A percentile compares a stretch with the other conserved stretches of the same genome.
Conservation (phyloP, 2,888 invertebrate species). For the Tachina lurida region DNA sequence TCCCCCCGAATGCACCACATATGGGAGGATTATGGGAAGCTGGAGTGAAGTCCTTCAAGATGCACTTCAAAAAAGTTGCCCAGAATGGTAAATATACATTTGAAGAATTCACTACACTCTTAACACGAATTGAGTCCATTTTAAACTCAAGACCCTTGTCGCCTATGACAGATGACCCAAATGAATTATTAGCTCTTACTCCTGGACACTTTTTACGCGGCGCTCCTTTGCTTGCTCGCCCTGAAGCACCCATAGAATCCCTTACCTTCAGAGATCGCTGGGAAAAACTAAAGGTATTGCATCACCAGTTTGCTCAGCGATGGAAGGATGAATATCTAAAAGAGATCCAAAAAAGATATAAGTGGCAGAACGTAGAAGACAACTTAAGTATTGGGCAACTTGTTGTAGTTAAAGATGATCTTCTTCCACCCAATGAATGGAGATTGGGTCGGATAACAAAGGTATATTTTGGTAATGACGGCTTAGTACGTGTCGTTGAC, state of each 20-base stretch:
- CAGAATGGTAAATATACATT: constrained; percentile 19
- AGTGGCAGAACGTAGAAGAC: constrained; percentile 10
- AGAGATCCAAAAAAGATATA: background rate
- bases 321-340: constrained; percentile 34
- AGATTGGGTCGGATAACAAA: constrained; percentile 24
- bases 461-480: constrained; percentile 10
- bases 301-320: constrained; percentile 31
- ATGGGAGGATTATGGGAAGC: too few relatives aligned
- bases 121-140: constrained; percentile 41
- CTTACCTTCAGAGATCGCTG: constrained; percentile 24
- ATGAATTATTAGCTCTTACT: background rate
- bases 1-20: too few relatives aligned
- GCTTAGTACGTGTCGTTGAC: constrained; percentile 19
- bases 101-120: constrained; percentile 53
- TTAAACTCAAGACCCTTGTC: constrained; percentile 53
- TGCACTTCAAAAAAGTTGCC: constrained; percentile 40
- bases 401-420: constrained; percentile 19
- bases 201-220: background rate
- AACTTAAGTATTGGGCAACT: constrained; percentile 10
- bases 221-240: background rate
- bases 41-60: constrained; percentile 47
- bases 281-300: constrained; percentile 45
- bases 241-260: background rate
- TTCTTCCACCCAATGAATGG: constrained; percentile 17
- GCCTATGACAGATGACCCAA: background rate